Conservation (phyloP, 2,888 invertebrate genomes). For the Folsomia manolachei region DNA sequence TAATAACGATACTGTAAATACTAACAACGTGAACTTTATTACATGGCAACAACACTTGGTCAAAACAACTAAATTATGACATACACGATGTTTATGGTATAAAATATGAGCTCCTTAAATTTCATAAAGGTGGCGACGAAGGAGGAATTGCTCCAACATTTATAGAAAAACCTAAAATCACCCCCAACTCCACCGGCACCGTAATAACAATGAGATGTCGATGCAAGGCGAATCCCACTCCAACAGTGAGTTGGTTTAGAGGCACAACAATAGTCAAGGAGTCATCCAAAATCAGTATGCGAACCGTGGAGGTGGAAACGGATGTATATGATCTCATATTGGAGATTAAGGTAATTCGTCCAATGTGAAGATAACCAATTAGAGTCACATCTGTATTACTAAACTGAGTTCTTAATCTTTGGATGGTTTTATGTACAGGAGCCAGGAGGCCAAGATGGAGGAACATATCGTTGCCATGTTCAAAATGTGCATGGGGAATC, state of each 20-base stretch:
- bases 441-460: conserved; percentile 92
- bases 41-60: no score
- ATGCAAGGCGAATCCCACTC: conserved; percentile 91
- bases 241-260: conserved; percentile 91
- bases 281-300: conserved; percentile 79
- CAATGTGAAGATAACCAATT: background rate
- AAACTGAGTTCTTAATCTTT: no score
- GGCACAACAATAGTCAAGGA: conserved; percentile 81
- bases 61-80: background rate
- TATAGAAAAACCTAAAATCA: conserved; percentile 97
- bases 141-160: conserved; percentile 94
- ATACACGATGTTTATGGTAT: background rate
- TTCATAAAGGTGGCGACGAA: conserved; percentile 74
- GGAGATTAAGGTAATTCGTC: conserved; percentile 67
- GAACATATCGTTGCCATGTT: conserved; percentile 95
- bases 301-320: conserved; percentile 71
- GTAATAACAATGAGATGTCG: conserved; percentile 96
- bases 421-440: conserved; percentile 63
- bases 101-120: background rate
- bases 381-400: no score
- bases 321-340: conserved; percentile 83
- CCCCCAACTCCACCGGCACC: conserved; percentile 96
- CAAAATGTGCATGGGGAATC: conserved; percentile 94
- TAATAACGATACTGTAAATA: no score
- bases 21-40: no score